Evolutionary conservation across 2,113 vertebrate species (phyloP).

Genomic region (Sisor rabdophorus): DNA sequence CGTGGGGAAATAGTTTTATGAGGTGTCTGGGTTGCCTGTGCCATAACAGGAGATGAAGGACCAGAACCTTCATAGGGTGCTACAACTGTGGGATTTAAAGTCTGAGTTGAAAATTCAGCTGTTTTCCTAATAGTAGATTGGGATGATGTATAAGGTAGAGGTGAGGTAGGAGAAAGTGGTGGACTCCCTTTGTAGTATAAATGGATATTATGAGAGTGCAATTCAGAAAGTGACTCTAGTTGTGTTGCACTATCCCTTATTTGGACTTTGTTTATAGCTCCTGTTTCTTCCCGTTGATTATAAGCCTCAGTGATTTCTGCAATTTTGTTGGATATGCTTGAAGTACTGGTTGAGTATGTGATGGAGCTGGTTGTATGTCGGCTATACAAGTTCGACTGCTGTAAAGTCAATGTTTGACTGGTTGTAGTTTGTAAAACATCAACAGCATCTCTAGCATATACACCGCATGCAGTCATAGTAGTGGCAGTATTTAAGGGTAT

Average conservation of each 20-base stretch:
- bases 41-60: conserved; percentile 74
- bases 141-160: conserved; percentile 81
- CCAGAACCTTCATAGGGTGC: conserved; percentile 58
- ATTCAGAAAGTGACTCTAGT: conserved; percentile 63
- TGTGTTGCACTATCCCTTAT: conserved; percentile 67
- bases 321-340: conserved; percentile 73
- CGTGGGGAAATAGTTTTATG: conserved; percentile 72
- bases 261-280: conserved; percentile 63
- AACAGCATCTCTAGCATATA: conserved; percentile 70
- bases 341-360: conserved; percentile 63
- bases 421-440: conserved; percentile 69
- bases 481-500: conserved; percentile 67
- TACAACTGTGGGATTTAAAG: conserved; percentile 70
- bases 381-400: conserved; percentile 61
- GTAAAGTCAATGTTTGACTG: conserved; percentile 65
- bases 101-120: conserved; percentile 88
- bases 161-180: conserved; percentile 80
- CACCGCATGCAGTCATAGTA: conserved; percentile 70
- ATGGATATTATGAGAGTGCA: conserved; percentile 72
- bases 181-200: conserved; percentile 84
- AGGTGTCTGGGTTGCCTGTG: conserved; percentile 85
- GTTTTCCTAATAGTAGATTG: conserved; percentile 76
- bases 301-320: conserved; percentile 75
- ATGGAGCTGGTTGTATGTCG: conserved; percentile 60
- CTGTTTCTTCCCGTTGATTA: conserved; percentile 68